These are phyloP conservation scores for Petrocephalus sullivani DNA, from an alignment of 2,797 vertebrate genomes.

Conservation along the genomic window DNA sequence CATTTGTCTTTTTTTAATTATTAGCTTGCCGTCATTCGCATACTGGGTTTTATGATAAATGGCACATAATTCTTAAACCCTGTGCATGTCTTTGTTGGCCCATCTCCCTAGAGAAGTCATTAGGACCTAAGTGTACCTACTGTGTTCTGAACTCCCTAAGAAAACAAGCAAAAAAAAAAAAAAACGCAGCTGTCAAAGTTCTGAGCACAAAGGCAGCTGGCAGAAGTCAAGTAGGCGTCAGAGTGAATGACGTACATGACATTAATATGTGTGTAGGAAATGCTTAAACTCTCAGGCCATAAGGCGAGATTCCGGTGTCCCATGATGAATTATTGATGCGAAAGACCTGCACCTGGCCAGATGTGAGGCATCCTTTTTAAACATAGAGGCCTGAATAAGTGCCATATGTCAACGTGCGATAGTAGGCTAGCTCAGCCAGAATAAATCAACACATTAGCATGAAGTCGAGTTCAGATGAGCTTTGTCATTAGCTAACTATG, in stretches of 20 bases:
- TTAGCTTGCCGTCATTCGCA: neutral
- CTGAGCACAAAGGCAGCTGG: neutral
- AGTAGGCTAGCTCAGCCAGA: neutral
- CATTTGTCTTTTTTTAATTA: constrained; percentile 22
- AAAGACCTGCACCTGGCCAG: constrained; percentile 41
- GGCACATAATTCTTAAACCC: constrained; percentile 2
- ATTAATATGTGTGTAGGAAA: constrained; percentile 21
- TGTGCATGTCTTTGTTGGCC: constrained; percentile 22
- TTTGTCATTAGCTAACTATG: constrained; percentile 8
- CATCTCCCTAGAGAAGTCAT: constrained; percentile 31
- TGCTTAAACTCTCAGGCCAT: neutral
- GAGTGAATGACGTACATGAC: constrained; percentile 7
- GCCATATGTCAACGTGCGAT: neutral
- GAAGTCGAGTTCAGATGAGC: neutral
- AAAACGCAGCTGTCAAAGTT: neutral
- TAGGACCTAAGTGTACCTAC: constrained; percentile 26
- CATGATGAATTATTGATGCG: constrained; percentile 39
- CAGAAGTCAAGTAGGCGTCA: neutral
- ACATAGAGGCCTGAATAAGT: neutral
- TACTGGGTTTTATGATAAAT: neutral
- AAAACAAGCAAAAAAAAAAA: neutral
- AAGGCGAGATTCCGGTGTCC: neutral
- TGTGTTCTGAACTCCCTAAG: constrained; percentile 23
- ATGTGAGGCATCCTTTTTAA: constrained; percentile 17
- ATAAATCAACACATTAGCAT: neutral